phyloP scores from a whole-genome alignment of 1,140 invertebrate species.

The Dendroctonus ponderosae region DNA sequence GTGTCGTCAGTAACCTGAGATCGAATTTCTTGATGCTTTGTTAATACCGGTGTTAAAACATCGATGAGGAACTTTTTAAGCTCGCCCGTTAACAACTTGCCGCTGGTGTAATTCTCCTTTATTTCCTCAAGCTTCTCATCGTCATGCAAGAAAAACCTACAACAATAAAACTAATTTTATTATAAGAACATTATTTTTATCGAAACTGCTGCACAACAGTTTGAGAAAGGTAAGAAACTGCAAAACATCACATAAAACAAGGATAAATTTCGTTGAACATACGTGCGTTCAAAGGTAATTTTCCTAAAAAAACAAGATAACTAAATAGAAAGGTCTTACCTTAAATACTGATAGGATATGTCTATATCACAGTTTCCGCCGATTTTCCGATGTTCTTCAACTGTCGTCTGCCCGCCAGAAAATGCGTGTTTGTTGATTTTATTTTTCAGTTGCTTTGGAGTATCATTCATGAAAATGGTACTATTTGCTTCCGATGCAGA shows the following conservation, averaged over 20 bases:
- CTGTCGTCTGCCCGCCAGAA: constrained; percentile 89
- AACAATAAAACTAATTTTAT: background rate
- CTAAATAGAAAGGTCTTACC: constrained; percentile 12
- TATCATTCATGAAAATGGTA: constrained; percentile 94
- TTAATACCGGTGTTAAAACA: constrained; percentile 70
- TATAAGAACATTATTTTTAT: no score
- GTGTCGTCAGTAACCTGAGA: constrained; percentile 83
- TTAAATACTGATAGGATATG: constrained; percentile 93
- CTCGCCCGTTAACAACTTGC: constrained; percentile 89
- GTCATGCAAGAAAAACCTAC: constrained; percentile 92
- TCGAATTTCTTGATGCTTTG: constrained; percentile 78
- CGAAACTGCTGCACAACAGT: no score
- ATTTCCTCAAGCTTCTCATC: constrained; percentile 81
- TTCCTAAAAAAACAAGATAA: background rate
- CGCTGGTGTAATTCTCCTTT: constrained; percentile 80
- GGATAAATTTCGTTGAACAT: background rate
- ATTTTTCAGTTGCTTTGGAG: constrained; percentile 94
- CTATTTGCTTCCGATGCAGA: constrained; percentile 92
- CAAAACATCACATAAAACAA: no score
- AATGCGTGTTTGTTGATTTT: constrained; percentile 99
- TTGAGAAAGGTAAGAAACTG: no score
- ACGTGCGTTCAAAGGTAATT: background rate
- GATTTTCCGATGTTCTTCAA: constrained; percentile 87
- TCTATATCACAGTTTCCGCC: constrained; percentile 97
- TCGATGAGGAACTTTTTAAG: constrained; percentile 90